Base-by-base conservation (phyloP, 2,113 vertebrate species). In the Xyliphius kryptos region DNA sequence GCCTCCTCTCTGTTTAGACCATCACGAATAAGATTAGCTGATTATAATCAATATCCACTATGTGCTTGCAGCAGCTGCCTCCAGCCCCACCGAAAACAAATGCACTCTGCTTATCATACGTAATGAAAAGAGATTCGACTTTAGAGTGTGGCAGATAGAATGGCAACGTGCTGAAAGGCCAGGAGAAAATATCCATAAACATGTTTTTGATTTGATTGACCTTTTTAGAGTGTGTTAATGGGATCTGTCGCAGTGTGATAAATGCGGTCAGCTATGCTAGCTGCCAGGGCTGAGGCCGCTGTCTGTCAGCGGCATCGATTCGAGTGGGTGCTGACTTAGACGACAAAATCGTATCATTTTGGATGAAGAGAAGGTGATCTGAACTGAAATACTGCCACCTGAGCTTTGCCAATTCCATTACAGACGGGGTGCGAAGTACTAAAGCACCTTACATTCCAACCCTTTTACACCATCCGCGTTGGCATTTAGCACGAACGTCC, bases 121-220 rank as follows among this genome's bases (percentile, higher is more conserved):
- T 67, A 63, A 67, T 37, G 57, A 65, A 40, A n/a, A 22, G 43
- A 22, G 44, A 44, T 56, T 50, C n/a, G 53, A 37, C 54, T 63
- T 66, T 62, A 49, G 17, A 70, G 37, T 15, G 22, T 48, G 46
- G 21, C 64, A 63, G 55, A 61, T n/a, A 47, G 48, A 63, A 66
- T 48, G 37, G 19, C 15, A 9, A 21, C 59, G 55, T 49, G 19
- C 22, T 44, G 46, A 74, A 67, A 60, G 44, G 63, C 36, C n/a
- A 43, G 55, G 50, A 40, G 22, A 70, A 68, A 71, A 71, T 71
- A 74, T 74, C 72, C 66, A 74, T 71, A 65, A 71, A 63, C 69
- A 68, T 56, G 37, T 66, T 71, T 75, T 64, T 69, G 58, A 69
- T 71, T 67, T 66, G 69, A 71, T 71, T 75, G 69, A 68, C 73